Percentiles rank a stretch among this genome's conserved stretches.
Evolutionary conservation across 2,113 vertebrate species (phyloP).

Genomic region (Psettodes erumei): DNA sequence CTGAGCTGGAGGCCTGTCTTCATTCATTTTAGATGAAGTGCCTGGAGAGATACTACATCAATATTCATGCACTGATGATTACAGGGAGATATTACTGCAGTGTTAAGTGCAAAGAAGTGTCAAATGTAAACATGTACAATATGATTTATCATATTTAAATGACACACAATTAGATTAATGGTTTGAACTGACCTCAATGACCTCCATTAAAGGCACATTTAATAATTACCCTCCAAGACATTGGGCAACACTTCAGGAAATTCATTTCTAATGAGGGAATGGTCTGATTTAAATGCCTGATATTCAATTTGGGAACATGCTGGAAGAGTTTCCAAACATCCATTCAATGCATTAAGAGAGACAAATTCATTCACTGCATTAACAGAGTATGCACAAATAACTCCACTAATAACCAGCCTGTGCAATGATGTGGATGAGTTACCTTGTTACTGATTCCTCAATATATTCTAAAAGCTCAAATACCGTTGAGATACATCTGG

Average conservation of each 20-base stretch:
- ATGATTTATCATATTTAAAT: constrained; percentile 76
- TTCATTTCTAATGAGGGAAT: constrained; percentile 30
- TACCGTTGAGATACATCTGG: constrained; percentile 22
- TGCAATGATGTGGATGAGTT: constrained; percentile 15
- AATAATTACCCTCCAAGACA: constrained; percentile 57
- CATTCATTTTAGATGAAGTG: constrained; percentile 83
- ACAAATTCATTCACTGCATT: background rate
- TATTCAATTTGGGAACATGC: constrained; percentile 14
- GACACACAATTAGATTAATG: constrained; percentile 72
- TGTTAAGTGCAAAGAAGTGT: constrained; percentile 75
- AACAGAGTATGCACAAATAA: background rate
- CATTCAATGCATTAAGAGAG: background rate
- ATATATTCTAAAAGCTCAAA: constrained; percentile 29
- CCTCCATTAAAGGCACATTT: constrained; percentile 67
- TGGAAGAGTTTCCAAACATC: constrained; percentile 10
- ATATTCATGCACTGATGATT: constrained; percentile 80
- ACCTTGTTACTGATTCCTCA: background rate
- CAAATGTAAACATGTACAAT: constrained; percentile 78
- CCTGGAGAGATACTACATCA: constrained; percentile 78
- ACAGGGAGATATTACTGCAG: constrained; percentile 69
- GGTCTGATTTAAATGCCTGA: constrained; percentile 41
- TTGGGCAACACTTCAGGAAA: constrained; percentile 37
- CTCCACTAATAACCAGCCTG: constrained; percentile 2
- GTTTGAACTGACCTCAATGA: constrained; percentile 57
- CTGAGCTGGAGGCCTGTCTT: constrained; percentile 68